Evolutionary conservation across 2,888 invertebrate genomes (phyloP).

Genomic region (Eupithecia tripunctaria): DNA sequence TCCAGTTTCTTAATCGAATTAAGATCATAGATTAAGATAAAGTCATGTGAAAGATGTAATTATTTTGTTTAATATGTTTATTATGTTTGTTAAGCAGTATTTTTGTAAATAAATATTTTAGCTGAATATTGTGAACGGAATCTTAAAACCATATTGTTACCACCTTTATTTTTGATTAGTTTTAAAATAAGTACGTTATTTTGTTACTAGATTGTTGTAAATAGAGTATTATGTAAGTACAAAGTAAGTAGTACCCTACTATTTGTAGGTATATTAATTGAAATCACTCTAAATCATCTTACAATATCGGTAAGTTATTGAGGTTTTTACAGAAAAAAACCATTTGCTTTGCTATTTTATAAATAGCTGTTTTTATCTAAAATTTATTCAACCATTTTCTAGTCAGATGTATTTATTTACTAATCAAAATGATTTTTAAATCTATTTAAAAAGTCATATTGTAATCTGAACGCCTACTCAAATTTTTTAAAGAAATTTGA

Average conservation of each 20-base stretch:
- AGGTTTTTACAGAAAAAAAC: background rate
- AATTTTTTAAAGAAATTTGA: background rate
- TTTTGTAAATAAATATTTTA: constrained; percentile 45
- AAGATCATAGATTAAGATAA: background rate
- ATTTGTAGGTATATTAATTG: no score
- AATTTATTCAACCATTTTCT: constrained; percentile 59
- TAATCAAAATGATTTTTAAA: constrained; percentile 35
- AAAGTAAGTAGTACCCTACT: background rate
- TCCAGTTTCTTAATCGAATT: constrained; percentile 3
- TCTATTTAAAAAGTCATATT: constrained; percentile 3
- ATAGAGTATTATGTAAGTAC: constrained; percentile 5
- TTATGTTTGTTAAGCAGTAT: constrained; percentile 31
- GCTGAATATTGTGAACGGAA: background rate
- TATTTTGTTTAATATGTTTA: constrained; percentile 20
- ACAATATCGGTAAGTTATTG: background rate
- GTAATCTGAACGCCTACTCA: background rate
- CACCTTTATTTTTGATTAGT: constrained; percentile 14
- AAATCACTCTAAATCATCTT: background rate
- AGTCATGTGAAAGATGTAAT: constrained; percentile 1
- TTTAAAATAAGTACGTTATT: background rate
- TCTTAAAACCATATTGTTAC: constrained; percentile 13
- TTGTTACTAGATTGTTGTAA: constrained; percentile 14
- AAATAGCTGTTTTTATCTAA: constrained; percentile 12
- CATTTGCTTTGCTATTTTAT: background rate
- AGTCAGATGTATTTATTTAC: constrained; percentile 64